Base-by-base conservation (phyloP, 2,888 invertebrate genomes). In the Mesodorylaimus sp. region DNA sequence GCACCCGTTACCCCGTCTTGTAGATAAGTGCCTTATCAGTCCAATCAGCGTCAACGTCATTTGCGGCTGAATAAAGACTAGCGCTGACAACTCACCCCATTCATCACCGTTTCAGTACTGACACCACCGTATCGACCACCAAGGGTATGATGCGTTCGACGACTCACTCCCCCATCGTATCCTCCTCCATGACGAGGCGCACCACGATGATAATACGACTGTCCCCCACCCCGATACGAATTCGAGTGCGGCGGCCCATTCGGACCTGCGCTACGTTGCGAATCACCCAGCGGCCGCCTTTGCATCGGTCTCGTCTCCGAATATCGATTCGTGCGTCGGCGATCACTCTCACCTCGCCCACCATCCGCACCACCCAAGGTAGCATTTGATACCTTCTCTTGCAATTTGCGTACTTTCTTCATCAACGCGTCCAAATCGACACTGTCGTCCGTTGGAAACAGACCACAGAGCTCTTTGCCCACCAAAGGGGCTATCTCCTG, bases 401-500 rank as follows among this genome's bases (percentile, higher is more conserved):
- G n/a, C n/a, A n/a, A n/a, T n/a, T n/a, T n/a, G n/a, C n/a, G n/a
- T n/a, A n/a, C n/a, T n/a, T n/a, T n/a, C n/a, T 19, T 38, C 16
- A 27, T 38, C n/a, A 28, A n/a, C n/a, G 37, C 28, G n/a, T 5
- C 37, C 19, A 88, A 77, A 71, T 88, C 87, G 60, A 87, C 80
- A 29, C 69, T 79, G 57, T 85, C 82, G 69, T 95, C 95, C 69
- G 86, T 81, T 2, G 88, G 83, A 69, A 95, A 95, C 44, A 93
- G 72, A 53, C 89, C 78, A 65, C 88, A 95, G 52, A 95, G 72
- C 67, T 89, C 87, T 68, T 87, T 86, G 21, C 88, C 95, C 49
- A 88, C 85, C 67, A 83, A 79, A 2, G 91, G 89, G 67, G 93
- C 93, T 58, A 95, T 87, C 75, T 93, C 93, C 75, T 93, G 83